Base-by-base conservation (phyloP, 2,888 invertebrate species). In the Alviniconcha strummeri region DNA sequence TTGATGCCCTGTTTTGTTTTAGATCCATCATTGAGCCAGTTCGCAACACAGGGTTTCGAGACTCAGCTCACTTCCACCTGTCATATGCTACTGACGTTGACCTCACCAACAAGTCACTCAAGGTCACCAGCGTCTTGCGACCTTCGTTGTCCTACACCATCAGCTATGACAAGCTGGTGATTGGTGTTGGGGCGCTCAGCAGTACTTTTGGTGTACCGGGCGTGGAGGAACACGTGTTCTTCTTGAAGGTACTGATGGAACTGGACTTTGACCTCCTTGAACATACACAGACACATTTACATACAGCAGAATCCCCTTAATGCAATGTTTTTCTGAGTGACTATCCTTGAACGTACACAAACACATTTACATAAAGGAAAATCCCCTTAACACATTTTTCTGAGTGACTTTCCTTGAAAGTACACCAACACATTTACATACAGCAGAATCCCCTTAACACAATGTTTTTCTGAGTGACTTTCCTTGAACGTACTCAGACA, bases 1-100 rank as follows among this genome's bases (percentile, higher is more conserved):
- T 36, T 36, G 36, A 3, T 36, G 36, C 36, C 36, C 36, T 3
- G 3, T 36, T 74, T 8, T 57, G 17, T 57, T 67, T n/a, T 75
- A 94, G 94, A 83, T 94, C 94, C 13, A 94, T 94, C 74, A 93
- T 93, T 80, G 94, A 94, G 85, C 94, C 94, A 60, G 88, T 94
- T 0, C 88, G 94, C 55, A 93, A 94, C 86, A 88, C 90, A 17
- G 91, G 90, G 17, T 94, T 94, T 86, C 88, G 93, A 13, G 89
- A 93, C 83, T 89, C 93, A 0, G 89, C 90, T 60, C 93, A 94
- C 86, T 94, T 92, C 82, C 93, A 94, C 86, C 86, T 93, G 83
- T 92, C 93, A 0, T 85, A 89, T 77, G 94, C 93, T 5, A 87
- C 88, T 57, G 87, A 86, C 7, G 82, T 94, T 54, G 92, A 94